These are phyloP conservation scores for human (Homo sapiens) DNA, from an alignment of 2,113 vertebrate genomes.

Conservation along the genomic window DNA sequence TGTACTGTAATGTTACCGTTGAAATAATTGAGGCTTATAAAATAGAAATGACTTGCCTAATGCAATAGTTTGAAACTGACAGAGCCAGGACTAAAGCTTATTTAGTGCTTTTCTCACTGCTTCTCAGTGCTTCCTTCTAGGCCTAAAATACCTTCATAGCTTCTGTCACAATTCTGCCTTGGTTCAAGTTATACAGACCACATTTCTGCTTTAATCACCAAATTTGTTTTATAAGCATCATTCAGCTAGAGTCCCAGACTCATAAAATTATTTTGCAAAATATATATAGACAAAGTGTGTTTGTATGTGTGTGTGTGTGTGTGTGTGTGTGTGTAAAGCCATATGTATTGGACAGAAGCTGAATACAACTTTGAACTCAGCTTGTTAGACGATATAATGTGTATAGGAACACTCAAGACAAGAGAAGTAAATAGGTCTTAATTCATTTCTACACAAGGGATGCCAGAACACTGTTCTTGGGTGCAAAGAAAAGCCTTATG, in stretches of 20 bases:
- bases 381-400: neutral
- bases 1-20: neutral
- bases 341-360: neutral
- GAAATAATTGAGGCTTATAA: neutral
- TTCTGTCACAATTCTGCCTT: conserved; percentile 34
- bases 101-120: neutral
- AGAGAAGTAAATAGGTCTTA: neutral
- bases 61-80: neutral
- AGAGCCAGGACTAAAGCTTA: neutral
- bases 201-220: neutral
- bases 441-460: neutral
- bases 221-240: neutral
- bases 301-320: neutral
- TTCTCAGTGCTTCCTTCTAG: neutral
- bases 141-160: neutral
- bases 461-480: neutral
- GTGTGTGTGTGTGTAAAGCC: neutral
- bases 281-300: neutral
- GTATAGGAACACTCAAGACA: neutral
- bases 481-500: neutral
- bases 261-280: neutral
- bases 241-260: neutral
- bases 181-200: neutral
- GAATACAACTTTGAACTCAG: neutral
- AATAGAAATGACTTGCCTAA: neutral